phyloP scores from a whole-genome alignment of 2,888 invertebrate genomes.

The Eristalis tenax region DNA sequence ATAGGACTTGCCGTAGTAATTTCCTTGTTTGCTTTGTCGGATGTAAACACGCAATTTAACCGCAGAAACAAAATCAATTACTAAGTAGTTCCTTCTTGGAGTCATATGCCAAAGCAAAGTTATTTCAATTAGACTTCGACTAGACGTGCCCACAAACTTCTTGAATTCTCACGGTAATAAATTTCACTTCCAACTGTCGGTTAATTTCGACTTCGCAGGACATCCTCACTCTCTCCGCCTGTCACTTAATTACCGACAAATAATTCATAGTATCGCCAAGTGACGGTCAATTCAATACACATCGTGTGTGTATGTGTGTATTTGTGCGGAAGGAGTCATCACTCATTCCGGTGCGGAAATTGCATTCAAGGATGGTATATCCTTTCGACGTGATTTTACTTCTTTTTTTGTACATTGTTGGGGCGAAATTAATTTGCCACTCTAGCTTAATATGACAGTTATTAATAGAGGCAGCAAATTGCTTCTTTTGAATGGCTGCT shows the following conservation, averaged over 20 bases:
- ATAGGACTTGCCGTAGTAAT: background rate
- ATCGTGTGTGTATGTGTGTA: background rate
- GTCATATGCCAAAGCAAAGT: conserved; percentile 1
- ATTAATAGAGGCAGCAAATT: conserved; percentile 64
- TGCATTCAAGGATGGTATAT: conserved; percentile 45
- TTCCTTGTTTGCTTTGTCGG: background rate
- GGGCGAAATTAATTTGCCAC: conserved; percentile 61
- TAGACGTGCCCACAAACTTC: background rate
- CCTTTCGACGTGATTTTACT: conserved; percentile 17
- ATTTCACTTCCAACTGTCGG: conserved; percentile 3
- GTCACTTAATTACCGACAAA: background rate
- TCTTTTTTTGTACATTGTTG: background rate
- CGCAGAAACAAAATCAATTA: conserved; percentile 61
- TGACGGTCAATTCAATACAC: background rate
- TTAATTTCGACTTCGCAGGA: background rate
- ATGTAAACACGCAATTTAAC: conserved; percentile 52
- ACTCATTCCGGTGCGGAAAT: conserved; percentile 55
- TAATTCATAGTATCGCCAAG: background rate
- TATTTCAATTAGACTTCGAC: conserved; percentile 26
- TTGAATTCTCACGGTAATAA: background rate
- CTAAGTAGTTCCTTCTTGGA: conserved; percentile 19
- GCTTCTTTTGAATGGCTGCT: conserved; percentile 25
- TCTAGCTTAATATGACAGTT: conserved; percentile 64
- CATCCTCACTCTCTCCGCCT: background rate
- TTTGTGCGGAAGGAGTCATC: background rate